A percentile compares a stretch with the other conserved stretches of the same genome.
Conservation (phyloP, 2,888 invertebrate species). For the Pyrochroa serraticornis region DNA sequence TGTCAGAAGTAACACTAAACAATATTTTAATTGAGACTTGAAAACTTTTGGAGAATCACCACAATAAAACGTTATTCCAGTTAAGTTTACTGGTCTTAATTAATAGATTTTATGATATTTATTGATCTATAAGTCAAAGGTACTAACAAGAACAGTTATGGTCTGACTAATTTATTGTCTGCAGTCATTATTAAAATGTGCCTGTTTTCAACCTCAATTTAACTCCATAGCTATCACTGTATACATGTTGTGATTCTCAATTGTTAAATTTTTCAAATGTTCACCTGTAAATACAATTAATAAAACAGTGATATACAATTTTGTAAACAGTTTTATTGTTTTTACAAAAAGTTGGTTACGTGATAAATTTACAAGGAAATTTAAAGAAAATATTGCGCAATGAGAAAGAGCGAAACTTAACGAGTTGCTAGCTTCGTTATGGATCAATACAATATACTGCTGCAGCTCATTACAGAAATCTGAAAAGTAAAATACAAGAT, state of each 20-base stretch:
- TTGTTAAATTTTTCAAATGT: conserved; percentile 31
- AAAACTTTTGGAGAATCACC: conserved; percentile 4
- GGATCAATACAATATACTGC: too few species aligned
- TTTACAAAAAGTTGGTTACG: neutral
- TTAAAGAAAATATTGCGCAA: neutral
- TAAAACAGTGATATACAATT: conserved; percentile 3
- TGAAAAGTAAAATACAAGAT: too few species aligned
- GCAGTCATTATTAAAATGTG: conserved; percentile 25
- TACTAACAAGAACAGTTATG: conserved; percentile 22
- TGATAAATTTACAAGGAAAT: too few species aligned
- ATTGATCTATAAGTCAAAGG: conserved; percentile 25
- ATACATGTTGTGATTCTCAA: conserved; percentile 31
- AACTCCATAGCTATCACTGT: conserved; percentile 23
- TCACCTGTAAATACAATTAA: conserved; percentile 25
- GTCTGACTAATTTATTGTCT: conserved; percentile 16
- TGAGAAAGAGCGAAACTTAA: neutral
- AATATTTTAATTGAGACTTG: conserved; percentile 13
- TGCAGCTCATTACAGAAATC: too few species aligned
- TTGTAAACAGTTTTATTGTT: neutral
- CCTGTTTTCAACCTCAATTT: conserved; percentile 26
- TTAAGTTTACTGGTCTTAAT: conserved; percentile 21
- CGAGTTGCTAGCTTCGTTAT: neutral
- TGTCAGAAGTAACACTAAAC: conserved; percentile 20
- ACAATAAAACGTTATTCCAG: conserved; percentile 11
- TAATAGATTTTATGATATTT: conserved; percentile 23